Base-by-base conservation (phyloP, 2,888 invertebrate genomes). In the Mythimna albipuncta region DNA sequence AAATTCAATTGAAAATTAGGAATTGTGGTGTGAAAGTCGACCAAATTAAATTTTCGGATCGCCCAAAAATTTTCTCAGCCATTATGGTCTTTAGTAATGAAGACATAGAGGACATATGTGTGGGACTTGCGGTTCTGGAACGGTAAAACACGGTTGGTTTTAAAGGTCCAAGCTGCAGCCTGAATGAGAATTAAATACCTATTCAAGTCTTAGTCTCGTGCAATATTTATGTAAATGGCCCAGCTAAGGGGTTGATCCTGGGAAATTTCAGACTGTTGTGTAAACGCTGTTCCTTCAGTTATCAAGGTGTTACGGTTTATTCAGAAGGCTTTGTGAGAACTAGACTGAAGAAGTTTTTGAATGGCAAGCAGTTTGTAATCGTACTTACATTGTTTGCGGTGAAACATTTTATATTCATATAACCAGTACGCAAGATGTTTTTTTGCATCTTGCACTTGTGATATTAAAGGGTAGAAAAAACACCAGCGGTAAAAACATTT, bases 171-270 rank as follows among this genome's bases (percentile, higher is more conserved):
- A 82, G 85, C 84, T 86, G 90, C 89, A 90, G 85, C 87, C 88
- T 90, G 89, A 91, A 92, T 90, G 89, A 90, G 89, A 90, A 90
- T 91, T 92, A 92, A 92, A 92, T 91, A 89, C 89, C 90, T 86
- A 92, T 92, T 92, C 91, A 90, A 87, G 91, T 83, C 86, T 88
- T 87, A 86, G 88, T 85, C 83, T 86, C 87, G 85, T 90, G 88
- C 88, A 90, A 90, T 91, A 91, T 92, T 92, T 92, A 92, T 92
- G 92, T 87, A 90, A 92, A 91, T 92, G 85, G 67, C 83, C 75
- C 69, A 75, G 83, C 85, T 83, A 81, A 87, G 85, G 82, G 85
- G 82, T 81, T 82, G 84, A 85, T 79, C 79, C 84, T 81, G 77
- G 84, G 72, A 86, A 85, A 88, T 87, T 88, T 85, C 77, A 85